phyloP scores from a whole-genome alignment of 2,113 vertebrate species.

The Coptodon rendalli region DNA sequence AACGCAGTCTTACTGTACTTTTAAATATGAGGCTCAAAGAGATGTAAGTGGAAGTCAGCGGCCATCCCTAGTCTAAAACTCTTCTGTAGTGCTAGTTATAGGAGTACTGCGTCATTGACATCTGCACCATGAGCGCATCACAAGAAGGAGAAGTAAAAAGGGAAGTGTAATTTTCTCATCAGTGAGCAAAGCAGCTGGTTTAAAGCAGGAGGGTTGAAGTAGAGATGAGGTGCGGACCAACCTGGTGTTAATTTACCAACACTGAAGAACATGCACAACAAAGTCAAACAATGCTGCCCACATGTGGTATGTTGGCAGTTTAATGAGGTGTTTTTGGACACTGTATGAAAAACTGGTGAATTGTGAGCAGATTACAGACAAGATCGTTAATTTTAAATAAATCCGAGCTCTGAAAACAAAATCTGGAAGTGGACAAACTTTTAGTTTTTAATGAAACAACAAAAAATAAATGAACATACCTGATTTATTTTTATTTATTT shows the following conservation, averaged over 20 bases:
- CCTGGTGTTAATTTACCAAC: no score
- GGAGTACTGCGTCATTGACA: background rate
- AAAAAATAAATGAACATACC: background rate
- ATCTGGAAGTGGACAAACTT: background rate
- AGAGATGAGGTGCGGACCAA: no score
- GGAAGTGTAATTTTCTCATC: background rate
- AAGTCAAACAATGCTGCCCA: background rate
- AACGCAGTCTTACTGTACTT: background rate
- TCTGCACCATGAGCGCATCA: background rate
- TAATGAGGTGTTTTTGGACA: constrained; percentile 67
- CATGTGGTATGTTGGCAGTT: no score
- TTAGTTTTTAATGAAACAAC: background rate
- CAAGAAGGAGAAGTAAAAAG: background rate
- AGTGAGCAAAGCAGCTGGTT: constrained; percentile 11
- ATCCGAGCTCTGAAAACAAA: background rate
- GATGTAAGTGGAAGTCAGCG: background rate
- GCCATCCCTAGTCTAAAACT: background rate
- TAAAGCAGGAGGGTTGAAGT: background rate
- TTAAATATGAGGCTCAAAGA: background rate
- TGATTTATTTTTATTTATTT: no score
- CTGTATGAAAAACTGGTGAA: constrained; percentile 67
- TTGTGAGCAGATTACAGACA: constrained; percentile 38
- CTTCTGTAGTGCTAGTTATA: background rate
- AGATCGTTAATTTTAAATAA: background rate
- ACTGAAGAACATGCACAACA: background rate